phyloP scores from a whole-genome alignment of 2,888 invertebrate genomes.

The Rhagonycha lutea region DNA sequence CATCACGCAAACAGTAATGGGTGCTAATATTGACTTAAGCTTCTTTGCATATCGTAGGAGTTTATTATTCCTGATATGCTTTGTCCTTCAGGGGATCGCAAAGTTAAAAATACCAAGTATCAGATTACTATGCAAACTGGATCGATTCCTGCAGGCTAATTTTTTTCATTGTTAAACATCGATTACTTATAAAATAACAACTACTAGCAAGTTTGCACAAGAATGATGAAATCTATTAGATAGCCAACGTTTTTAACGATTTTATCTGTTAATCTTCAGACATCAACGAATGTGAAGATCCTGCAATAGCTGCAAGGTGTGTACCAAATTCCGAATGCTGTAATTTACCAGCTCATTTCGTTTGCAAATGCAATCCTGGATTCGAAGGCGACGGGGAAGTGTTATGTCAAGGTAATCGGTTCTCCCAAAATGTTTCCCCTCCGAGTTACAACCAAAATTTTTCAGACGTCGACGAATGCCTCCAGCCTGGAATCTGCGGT shows the following conservation, averaged over 20 bases:
- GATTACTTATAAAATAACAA: slow-evolving; percentile 18
- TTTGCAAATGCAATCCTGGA: slow-evolving; percentile 91
- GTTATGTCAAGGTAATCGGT: slow-evolving; percentile 74
- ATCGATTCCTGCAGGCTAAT: not conserved
- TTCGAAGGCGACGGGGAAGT: slow-evolving; percentile 90
- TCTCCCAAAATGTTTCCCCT: not conserved
- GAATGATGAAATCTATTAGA: not conserved
- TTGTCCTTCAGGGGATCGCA: not conserved
- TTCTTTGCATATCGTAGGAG: not conserved
- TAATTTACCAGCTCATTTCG: slow-evolving; percentile 91
- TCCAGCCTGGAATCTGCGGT: slow-evolving; percentile 80
- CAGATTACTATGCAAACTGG: not conserved
- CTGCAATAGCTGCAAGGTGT: slow-evolving; percentile 80
- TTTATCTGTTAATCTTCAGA: slow-evolving; percentile 61
- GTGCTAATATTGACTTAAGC: not conserved
- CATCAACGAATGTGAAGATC: slow-evolving; percentile 93
- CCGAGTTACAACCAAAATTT: not conserved
- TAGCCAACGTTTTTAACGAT: not conserved
- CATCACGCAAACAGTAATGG: not conserved
- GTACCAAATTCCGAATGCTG: slow-evolving; percentile 93
- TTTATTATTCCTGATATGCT: not conserved
- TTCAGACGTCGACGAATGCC: slow-evolving; percentile 86
- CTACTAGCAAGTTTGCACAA: not conserved
- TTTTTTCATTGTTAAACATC: slow-evolving; percentile 8
- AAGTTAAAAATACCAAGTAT: not conserved